phyloP scores from a whole-genome alignment of 2,888 invertebrate species.

The Melanostoma scalare region DNA sequence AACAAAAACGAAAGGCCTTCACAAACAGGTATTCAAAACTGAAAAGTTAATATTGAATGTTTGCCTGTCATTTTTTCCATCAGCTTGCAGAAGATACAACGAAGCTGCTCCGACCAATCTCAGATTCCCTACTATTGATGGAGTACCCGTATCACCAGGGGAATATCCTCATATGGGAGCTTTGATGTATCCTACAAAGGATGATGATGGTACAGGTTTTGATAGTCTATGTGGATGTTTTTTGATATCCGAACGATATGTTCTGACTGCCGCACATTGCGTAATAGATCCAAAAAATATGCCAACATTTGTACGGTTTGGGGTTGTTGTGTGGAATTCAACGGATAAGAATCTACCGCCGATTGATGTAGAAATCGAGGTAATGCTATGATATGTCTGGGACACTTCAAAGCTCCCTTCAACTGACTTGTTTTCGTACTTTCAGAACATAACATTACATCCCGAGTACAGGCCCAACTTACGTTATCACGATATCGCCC shows the following conservation, averaged over 20 bases:
- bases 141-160: constrained; percentile 55
- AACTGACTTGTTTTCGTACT: neutral
- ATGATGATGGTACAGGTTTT: constrained; percentile 18
- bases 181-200: constrained; percentile 47
- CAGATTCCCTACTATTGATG: constrained; percentile 68
- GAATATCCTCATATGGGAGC: constrained; percentile 75
- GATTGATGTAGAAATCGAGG: constrained; percentile 58
- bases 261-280: constrained; percentile 73
- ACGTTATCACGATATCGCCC: constrained; percentile 78
- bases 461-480: constrained; percentile 74
- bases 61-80: too few relatives aligned
- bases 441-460: constrained; percentile 76
- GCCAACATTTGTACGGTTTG: constrained; percentile 64
- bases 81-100: constrained; percentile 44
- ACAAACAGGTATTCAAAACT: too few relatives aligned
- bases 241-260: constrained; percentile 67
- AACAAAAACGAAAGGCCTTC: too few relatives aligned
- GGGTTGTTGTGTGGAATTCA: constrained; percentile 52
- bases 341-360: constrained; percentile 13
- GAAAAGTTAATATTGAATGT: too few relatives aligned
- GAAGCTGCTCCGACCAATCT: constrained; percentile 17
- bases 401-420: neutral
- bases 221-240: constrained; percentile 67
- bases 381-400: constrained; percentile 10
- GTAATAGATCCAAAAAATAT: constrained; percentile 24